These are phyloP conservation scores for Leptopilina boulardi DNA, from an alignment of 1,140 invertebrate species.

Conservation along the genomic window DNA sequence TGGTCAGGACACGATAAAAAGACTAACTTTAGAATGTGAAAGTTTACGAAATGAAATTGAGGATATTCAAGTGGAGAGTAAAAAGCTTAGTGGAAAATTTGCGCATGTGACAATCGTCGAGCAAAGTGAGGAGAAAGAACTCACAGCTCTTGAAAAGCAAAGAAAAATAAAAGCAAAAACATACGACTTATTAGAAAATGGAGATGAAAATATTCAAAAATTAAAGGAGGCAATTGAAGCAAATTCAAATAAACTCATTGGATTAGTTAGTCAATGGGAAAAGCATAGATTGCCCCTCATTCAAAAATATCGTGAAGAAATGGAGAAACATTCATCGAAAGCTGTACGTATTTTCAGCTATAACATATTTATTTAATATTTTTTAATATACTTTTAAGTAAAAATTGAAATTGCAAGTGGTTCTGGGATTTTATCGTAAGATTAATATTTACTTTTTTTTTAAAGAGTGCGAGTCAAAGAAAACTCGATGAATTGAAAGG, in stretches of 20 bases:
- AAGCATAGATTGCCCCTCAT: conserved; percentile 81
- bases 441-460: no score
- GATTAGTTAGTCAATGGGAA: conserved; percentile 83
- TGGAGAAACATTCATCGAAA: conserved; percentile 78
- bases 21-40: conserved; percentile 67
- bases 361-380: no score
- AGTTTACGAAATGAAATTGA: conserved; percentile 64
- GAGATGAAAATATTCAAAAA: conserved; percentile 81
- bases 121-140: conserved; percentile 70
- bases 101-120: conserved; percentile 58
- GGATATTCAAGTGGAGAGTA: conserved; percentile 66
- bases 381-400: no score
- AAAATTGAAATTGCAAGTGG: no score
- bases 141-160: conserved; percentile 72
- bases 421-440: no score
- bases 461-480: conserved; percentile 64
- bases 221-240: conserved; percentile 79
- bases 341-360: conserved; percentile 75
- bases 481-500: conserved; percentile 76
- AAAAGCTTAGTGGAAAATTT: conserved; percentile 67
- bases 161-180: conserved; percentile 79
- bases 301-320: conserved; percentile 79
- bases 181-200: conserved; percentile 79
- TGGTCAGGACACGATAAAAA: conserved; percentile 48
- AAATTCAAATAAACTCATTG: conserved; percentile 79